phyloP scores from a whole-genome alignment of 2,113 vertebrate species.

The Arvicanthis niloticus region DNA sequence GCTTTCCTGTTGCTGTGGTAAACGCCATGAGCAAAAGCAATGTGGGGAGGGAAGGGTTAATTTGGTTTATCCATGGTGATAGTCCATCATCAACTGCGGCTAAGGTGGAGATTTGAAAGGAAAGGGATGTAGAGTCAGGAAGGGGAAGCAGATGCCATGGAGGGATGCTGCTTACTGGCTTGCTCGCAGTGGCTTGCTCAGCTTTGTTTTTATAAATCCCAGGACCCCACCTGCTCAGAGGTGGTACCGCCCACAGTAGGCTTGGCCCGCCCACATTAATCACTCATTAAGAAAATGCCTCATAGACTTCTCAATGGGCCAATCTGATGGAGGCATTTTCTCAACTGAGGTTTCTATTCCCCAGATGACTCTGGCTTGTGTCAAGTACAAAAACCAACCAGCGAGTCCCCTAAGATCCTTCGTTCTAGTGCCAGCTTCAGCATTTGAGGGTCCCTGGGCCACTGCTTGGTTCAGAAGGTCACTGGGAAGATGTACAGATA shows the following conservation, averaged over 20 bases:
- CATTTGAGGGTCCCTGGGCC: accelerated
- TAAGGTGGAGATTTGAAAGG: neutral
- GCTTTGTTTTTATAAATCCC: neutral
- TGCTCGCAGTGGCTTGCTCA: neutral
- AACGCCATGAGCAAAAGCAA: neutral
- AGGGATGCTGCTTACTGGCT: neutral
- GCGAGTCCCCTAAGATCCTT: neutral
- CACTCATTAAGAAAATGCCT: neutral
- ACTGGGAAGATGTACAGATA: neutral
- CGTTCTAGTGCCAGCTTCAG: neutral
- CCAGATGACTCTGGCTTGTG: neutral
- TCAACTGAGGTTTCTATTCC: neutral
- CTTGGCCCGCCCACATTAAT: neutral
- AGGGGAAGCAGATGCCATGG: neutral
- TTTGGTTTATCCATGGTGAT: neutral
- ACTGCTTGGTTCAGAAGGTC: too few species aligned
- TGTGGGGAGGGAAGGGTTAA: neutral
- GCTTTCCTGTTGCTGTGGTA: neutral
- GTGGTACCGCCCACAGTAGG: neutral
- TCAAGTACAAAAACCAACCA: neutral
- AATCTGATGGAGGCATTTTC: neutral
- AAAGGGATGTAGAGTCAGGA: neutral
- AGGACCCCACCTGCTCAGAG: neutral
- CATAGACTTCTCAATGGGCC: neutral
- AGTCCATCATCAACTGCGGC: neutral